These are phyloP conservation scores for Piaya cayana DNA, from an alignment of 2,113 vertebrate species.

Conservation along the genomic window DNA sequence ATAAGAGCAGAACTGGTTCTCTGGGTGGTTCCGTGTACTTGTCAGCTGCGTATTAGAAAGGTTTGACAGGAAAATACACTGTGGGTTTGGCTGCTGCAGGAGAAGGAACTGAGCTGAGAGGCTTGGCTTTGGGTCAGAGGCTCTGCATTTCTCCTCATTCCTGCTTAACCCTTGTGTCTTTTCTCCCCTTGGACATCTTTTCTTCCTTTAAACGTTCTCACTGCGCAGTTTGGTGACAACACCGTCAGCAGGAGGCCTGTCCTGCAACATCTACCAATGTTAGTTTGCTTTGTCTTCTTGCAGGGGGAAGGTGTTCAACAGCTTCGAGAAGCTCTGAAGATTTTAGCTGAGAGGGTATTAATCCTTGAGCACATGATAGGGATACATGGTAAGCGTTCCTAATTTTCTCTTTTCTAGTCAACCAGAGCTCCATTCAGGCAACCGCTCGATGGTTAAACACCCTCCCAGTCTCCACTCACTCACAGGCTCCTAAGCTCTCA, in stretches of 20 bases:
- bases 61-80: neutral
- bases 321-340: constrained; percentile 96
- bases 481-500: neutral
- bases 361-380: constrained; percentile 99
- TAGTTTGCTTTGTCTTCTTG: neutral
- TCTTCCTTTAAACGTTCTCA: neutral
- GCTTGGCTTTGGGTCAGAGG: neutral
- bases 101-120: neutral
- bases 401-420: neutral
- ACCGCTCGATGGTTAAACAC: neutral
- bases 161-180: neutral
- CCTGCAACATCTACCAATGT: neutral
- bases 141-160: neutral
- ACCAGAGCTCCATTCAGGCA: neutral
- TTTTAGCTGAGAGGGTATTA: constrained; percentile 93
- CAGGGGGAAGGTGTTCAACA: constrained; percentile 91
- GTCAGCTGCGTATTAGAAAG: neutral
- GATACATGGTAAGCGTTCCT: constrained; percentile 84
- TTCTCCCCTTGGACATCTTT: neutral
- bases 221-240: neutral
- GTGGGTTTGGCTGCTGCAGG: neutral
- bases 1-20: neutral
- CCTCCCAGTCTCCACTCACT: neutral
- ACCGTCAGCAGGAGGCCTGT: neutral
- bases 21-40: neutral